phyloP scores from a whole-genome alignment of 2,797 vertebrate species.

The Hybognathus amarus region DNA sequence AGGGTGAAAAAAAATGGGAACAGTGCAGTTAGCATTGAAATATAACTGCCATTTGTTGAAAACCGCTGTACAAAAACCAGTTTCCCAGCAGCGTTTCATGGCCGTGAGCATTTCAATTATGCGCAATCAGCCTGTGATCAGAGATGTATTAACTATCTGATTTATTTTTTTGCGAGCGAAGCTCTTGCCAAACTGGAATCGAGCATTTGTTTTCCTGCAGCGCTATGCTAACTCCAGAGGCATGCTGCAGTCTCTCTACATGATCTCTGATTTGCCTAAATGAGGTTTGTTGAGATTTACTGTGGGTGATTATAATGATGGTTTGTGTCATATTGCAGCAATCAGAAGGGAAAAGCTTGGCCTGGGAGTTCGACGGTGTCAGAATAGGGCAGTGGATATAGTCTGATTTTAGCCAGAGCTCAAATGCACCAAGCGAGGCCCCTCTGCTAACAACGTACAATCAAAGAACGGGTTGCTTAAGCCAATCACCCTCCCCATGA shows the following conservation, averaged over 20 bases:
- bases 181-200: conserved; percentile 32
- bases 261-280: conserved; percentile 49
- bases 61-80: conserved; percentile 2
- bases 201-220: conserved; percentile 49
- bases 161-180: conserved; percentile 39
- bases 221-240: conserved; percentile 35
- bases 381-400: conserved; percentile 61
- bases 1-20: neutral
- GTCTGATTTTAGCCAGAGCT: conserved; percentile 80
- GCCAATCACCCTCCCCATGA: conserved; percentile 64
- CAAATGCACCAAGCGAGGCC: conserved; percentile 67
- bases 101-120: conserved; percentile 24
- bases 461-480: conserved; percentile 72
- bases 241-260: conserved; percentile 29
- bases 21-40: conserved; percentile 3
- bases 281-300: conserved; percentile 65
- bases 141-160: conserved; percentile 49
- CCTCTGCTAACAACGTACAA: conserved; percentile 59
- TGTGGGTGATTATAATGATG: conserved; percentile 60
- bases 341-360: conserved; percentile 71
- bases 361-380: conserved; percentile 71
- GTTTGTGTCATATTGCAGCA: conserved; percentile 64
- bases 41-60: conserved; percentile 5
- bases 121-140: conserved; percentile 42
- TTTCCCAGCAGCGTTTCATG: conserved; percentile 26